Conservation (phyloP, 64 coral and sea anemone genomes). For the Trachythela sp. region DNA sequence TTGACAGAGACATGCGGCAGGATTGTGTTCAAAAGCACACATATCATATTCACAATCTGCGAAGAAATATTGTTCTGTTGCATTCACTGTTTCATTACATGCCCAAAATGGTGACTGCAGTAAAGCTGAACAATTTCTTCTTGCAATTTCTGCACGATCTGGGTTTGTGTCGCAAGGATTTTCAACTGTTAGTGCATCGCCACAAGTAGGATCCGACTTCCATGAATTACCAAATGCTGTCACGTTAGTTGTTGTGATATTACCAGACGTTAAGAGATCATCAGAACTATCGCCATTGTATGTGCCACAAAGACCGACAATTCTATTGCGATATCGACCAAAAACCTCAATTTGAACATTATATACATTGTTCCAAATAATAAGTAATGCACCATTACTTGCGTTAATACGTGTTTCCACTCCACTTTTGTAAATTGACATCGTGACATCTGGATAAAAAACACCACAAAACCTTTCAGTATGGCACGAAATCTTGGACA, state of each 20-base stretch:
- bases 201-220: neutral
- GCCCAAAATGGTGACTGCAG: neutral
- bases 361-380: neutral
- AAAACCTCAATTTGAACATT: neutral
- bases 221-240: conserved; percentile 2
- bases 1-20: neutral
- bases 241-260: neutral
- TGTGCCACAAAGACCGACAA: neutral
- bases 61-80: neutral
- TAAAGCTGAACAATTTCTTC: neutral
- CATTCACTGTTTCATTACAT: neutral
- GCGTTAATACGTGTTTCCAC: neutral
- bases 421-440: neutral
- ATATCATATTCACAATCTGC: neutral
- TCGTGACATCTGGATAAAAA: neutral
- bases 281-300: neutral
- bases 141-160: neutral
- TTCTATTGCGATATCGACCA: neutral
- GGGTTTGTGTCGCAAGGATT: neutral
- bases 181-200: neutral
- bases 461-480: too few relatives aligned
- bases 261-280: neutral
- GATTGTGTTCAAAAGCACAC: neutral
- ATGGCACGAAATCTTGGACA: too few relatives aligned
- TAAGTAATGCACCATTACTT: neutral